These are phyloP conservation scores for Atta cephalotes DNA, from an alignment of 1,140 invertebrate genomes.

Conservation along the genomic window DNA sequence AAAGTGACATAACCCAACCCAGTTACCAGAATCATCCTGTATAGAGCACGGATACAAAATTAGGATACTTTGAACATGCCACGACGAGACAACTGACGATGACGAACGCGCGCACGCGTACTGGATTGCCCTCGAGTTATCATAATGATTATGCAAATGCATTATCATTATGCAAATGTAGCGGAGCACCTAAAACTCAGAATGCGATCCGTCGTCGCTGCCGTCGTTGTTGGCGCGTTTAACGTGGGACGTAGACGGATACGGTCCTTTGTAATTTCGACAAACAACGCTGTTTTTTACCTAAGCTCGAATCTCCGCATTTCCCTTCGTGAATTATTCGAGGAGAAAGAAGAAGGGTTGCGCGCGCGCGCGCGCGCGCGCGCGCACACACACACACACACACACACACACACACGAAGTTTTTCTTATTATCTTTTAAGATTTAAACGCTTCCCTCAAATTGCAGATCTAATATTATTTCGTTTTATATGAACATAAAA, in stretches of 20 bases:
- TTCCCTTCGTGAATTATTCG: background rate
- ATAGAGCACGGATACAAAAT: background rate
- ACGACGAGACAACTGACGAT: background rate
- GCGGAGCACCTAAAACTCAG: constrained; percentile 62
- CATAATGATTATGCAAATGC: constrained; percentile 79
- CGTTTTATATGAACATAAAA: background rate
- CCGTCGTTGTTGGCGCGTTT: constrained; percentile 16
- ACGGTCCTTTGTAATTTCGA: constrained; percentile 32
- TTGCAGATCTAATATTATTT: background rate
- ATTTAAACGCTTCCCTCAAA: background rate
- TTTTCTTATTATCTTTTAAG: background rate
- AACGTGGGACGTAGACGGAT: constrained; percentile 39
- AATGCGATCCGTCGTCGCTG: constrained; percentile 47
- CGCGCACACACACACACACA: too few species aligned
- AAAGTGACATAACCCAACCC: background rate
- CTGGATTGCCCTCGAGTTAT: constrained; percentile 68
- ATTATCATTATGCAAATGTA: constrained; percentile 78
- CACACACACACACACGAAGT: background rate
- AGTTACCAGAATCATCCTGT: background rate
- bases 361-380: fast-evolving
- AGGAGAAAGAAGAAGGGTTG: too few species aligned
- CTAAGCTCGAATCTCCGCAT: background rate
- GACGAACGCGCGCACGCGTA: constrained; percentile 17
- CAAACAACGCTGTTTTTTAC: constrained; percentile 23
- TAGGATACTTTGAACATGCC: constrained; percentile 23